Conservation (phyloP, 2,113 vertebrate genomes). For the Bombycilla garrulus region DNA sequence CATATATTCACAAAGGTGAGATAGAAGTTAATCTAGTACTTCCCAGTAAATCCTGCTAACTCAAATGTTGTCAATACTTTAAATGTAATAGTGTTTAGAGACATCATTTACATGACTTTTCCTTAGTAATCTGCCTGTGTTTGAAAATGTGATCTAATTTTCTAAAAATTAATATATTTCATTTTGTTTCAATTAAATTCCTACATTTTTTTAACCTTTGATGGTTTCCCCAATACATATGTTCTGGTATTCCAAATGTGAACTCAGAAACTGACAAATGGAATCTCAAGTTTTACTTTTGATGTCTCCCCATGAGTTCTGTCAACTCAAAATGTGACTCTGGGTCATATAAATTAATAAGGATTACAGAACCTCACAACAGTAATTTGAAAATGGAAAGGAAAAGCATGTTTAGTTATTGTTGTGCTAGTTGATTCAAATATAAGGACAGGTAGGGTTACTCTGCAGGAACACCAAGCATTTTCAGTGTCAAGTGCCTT, state of each 20-base stretch:
- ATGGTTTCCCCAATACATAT: not conserved
- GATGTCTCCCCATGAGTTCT: not conserved
- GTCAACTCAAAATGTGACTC: not conserved
- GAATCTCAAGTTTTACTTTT: not conserved
- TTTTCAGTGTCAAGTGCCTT: slow-evolving; percentile 2
- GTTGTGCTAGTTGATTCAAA: not conserved
- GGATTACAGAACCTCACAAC: not conserved
- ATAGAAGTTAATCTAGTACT: not conserved
- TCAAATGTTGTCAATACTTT: not conserved
- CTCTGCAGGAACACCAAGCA: slow-evolving; percentile 30
- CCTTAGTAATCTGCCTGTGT: not conserved
- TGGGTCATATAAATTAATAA: not conserved
- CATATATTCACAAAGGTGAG: not conserved
- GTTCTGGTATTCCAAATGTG: not conserved
- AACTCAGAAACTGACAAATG: not conserved
- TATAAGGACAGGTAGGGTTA: not conserved
- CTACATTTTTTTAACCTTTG: not conserved
- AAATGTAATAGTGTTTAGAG: not conserved
- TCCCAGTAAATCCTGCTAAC: not conserved
- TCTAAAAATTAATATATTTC: not conserved
- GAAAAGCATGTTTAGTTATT: not conserved
- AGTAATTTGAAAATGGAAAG: not conserved
- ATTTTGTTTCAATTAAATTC: not conserved
- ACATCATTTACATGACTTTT: not conserved
- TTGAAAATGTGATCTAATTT: not conserved